A percentile compares a stretch with the other conserved stretches of the same genome.
These are phyloP conservation scores for Acromyrmex echinatior DNA, from an alignment of 1,140 invertebrate species.

Conservation along the genomic window DNA sequence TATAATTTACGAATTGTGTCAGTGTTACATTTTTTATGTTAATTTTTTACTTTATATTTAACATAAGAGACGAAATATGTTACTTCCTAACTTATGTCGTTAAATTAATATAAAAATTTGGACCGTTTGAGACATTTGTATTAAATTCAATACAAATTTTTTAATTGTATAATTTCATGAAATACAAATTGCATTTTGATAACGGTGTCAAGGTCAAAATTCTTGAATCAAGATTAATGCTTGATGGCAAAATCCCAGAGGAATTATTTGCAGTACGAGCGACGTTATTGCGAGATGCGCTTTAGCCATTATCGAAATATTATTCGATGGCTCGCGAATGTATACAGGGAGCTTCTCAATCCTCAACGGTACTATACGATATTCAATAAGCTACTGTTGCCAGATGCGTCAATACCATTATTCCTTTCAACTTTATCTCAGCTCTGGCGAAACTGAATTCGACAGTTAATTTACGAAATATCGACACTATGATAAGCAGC, in stretches of 20 bases:
- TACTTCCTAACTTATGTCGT: no score
- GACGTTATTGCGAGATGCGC: conserved; percentile 1
- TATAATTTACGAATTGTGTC: no score
- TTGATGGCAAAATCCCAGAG: background rate
- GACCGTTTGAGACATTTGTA: no score
- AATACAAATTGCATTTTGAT: background rate
- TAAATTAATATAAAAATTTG: no score
- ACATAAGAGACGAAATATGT: no score
- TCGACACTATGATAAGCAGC: conserved; percentile 31
- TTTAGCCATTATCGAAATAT: conserved; percentile 52
- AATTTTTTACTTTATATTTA: no score
- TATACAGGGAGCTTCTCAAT: conserved; percentile 3
- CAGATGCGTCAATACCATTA: conserved; percentile 39
- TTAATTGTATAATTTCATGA: no score
- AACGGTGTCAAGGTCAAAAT: background rate
- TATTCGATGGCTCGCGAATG: conserved; percentile 41
- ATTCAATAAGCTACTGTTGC: conserved; percentile 43
- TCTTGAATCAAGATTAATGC: background rate
- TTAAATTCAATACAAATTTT: no score
- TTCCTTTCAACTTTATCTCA: conserved; percentile 52
- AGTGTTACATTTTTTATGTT: no score
- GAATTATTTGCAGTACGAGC: conserved; percentile 11
- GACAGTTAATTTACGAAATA: conserved; percentile 58
- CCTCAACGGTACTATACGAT: conserved; percentile 8
- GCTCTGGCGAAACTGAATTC: conserved; percentile 38